phyloP scores from a whole-genome alignment of 2,888 invertebrate genomes.

The Cerastis leucographa region DNA sequence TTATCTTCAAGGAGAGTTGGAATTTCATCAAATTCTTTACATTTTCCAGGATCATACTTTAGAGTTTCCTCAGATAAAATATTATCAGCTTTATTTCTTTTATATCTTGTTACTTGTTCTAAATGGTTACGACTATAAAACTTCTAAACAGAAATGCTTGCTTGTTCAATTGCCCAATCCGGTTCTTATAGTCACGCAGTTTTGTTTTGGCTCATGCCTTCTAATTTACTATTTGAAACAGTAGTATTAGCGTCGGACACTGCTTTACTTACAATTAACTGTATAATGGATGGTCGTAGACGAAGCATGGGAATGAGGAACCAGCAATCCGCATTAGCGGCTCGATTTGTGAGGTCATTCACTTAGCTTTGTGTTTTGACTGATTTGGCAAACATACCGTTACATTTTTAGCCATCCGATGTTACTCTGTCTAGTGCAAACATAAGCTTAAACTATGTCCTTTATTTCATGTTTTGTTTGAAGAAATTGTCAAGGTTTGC shows the following conservation, averaged over 20 bases:
- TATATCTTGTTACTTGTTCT: neutral
- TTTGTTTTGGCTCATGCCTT: conserved; percentile 17
- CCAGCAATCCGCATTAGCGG: conserved; percentile 65
- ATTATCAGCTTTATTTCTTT: neutral
- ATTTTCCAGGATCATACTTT: neutral
- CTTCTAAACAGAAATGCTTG: neutral
- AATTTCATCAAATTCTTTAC: neutral
- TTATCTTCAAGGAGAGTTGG: neutral
- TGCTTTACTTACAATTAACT: conserved; percentile 56
- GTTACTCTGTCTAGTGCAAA: conserved; percentile 53
- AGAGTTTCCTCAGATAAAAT: neutral
- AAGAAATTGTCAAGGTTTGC: conserved; percentile 57
- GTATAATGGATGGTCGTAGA: conserved; percentile 43
- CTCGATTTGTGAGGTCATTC: conserved; percentile 82
- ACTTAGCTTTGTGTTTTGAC: conserved; percentile 80
- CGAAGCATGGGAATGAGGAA: conserved; percentile 64
- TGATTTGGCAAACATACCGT: conserved; percentile 86
- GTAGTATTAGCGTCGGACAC: conserved; percentile 30
- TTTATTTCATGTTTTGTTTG: conserved; percentile 43
- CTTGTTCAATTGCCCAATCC: conserved; percentile 6
- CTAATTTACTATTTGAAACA: conserved; percentile 24
- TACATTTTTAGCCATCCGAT: conserved; percentile 78
- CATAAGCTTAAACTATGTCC: conserved; percentile 34
- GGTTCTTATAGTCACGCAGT: neutral
- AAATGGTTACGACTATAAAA: neutral